Base-by-base conservation (phyloP, 2,888 invertebrate species). In the Noctua comes region DNA sequence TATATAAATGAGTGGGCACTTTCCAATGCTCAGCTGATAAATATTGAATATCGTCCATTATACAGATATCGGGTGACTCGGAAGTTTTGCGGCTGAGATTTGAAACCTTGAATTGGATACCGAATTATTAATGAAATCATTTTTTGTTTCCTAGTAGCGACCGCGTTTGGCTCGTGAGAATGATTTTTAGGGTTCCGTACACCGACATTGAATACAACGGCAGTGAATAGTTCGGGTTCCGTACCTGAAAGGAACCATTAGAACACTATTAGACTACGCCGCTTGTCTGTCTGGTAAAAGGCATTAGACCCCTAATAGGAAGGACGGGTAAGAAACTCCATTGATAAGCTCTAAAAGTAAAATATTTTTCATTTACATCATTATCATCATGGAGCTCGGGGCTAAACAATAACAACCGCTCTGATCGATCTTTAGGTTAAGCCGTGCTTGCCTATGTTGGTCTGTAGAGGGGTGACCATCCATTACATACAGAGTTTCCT, bases 21-120 rank as follows among this genome's bases (percentile, higher is more conserved):
- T 82, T 82, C 64, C 40, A 79, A 70, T 18, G 24, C 2, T 36
- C 27, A 40, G 43, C 6, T 40, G 24, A 66, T 59, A 46, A n/a
- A 76, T 84, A 82, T 82, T 68, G 69, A 74, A 71, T 82, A 69
- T 84, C 85, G 54, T 59, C 62, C 40, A 54, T 62, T 73, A 31
- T 16, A 36, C 8, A 74, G 54, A 31, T 86, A 84, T 84, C 86
- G 13, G 31, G 54, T 84, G 64, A 72, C 83, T 72, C 65, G 77
- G 74, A 74, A 77, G 43, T 77, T 68, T 68, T 36, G 5, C 46
- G 7, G 4, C n/a, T 3, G 54, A 57, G n/a, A 40, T 79, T 75
- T 54, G 36, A 54, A 54, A 72, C 85, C 76, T 83, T 80, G 75
- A 64, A 65, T 51, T 0, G n/a, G 70, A 79, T 65, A 71, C 11